Evolutionary conservation across 2,113 vertebrate species (phyloP), one percentile per base, ranked within the genome.

Genomic region (Microcebus murinus): DNA sequence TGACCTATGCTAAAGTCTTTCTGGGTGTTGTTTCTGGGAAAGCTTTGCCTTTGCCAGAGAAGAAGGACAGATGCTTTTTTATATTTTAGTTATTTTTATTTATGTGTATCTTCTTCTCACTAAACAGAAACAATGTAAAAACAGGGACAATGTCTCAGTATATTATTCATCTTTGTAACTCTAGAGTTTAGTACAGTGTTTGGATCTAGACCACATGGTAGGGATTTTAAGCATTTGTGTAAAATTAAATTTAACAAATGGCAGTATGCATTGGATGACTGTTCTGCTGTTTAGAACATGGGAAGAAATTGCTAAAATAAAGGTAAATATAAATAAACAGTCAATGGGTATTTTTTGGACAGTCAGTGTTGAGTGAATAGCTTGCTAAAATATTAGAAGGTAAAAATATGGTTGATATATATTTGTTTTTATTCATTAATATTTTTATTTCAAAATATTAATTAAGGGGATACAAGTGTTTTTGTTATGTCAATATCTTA

Each of bases 301-400:
- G 23, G 20, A 11, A 90, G 70, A 92, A 82, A 68, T 88, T 93
- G 9, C 31, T 91, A 17, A 14, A 39, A 73, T 89, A 85, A 92
- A 11, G 5, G 10, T 55, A 52, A 81, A 63, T 55, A 65, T 87
- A 55, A 81, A 94, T 42, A 82, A 92, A 70, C 6, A 90, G 25
- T 76, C 3, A 59, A 23, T 76, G 20, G 20, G 18, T 57, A 42
- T 79, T 96, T 73, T 59, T n/a, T n/a, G 29, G 8, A 34, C 17
- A 29, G 12, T 61, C 11, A 65, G 9, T 48, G 29, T 52, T 92
- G 63, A 74, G 27, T 71, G 57, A 84, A 63, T 63, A 94, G 48
- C 73, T 95, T 87, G 42, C 50, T 80, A 68, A 91, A 87, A 71
- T 95, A 81, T 81, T 31, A 87, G 94, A 94, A 87, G 84, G 23